A percentile compares a stretch with the other conserved stretches of the same genome.
phyloP scores from a whole-genome alignment of 2,888 invertebrate species.

The Napeogenes inachia region DNA sequence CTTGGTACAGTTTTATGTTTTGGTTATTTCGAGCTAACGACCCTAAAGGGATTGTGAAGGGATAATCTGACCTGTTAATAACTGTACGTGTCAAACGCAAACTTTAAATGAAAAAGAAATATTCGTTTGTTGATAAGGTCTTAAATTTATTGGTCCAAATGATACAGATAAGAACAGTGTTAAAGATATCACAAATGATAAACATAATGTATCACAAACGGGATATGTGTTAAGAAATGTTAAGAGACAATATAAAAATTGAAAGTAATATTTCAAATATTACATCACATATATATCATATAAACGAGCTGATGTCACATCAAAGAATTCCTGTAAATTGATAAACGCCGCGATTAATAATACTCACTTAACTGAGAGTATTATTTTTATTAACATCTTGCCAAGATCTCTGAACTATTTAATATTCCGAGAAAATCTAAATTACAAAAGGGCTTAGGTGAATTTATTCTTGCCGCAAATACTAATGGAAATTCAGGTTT shows the following conservation, averaged over 20 bases:
- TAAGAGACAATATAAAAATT: slow-evolving; percentile 23
- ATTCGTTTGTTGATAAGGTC: too few relatives aligned
- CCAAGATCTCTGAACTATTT: slow-evolving; percentile 16
- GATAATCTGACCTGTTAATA: slow-evolving; percentile 41
- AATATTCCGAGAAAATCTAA: slow-evolving; percentile 15
- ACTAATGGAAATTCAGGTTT: too few relatives aligned
- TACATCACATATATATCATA: slow-evolving; percentile 18
- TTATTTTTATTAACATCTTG: slow-evolving; percentile 19
- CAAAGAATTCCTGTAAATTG: slow-evolving; percentile 47
- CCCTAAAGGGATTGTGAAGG: slow-evolving; percentile 45
- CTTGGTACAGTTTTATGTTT: slow-evolving; percentile 55
- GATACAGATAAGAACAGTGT: background rate
- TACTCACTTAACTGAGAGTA: slow-evolving; percentile 41
- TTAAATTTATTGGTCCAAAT: background rate
- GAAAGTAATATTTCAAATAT: slow-evolving; percentile 21
- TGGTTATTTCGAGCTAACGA: slow-evolving; percentile 56
- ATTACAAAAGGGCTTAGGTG: background rate
- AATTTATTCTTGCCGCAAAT: too few relatives aligned
- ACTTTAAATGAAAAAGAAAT: slow-evolving; percentile 5
- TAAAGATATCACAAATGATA: slow-evolving; percentile 12
- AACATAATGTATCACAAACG: slow-evolving; percentile 8
- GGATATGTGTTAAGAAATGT: slow-evolving; percentile 13
- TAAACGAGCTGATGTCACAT: slow-evolving; percentile 38
- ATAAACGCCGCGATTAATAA: slow-evolving; percentile 43
- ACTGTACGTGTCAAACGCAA: slow-evolving; percentile 31